These are phyloP conservation scores for Chiloscyllium plagiosum DNA, from an alignment of 2,113 vertebrate genomes.

Conservation along the genomic window DNA sequence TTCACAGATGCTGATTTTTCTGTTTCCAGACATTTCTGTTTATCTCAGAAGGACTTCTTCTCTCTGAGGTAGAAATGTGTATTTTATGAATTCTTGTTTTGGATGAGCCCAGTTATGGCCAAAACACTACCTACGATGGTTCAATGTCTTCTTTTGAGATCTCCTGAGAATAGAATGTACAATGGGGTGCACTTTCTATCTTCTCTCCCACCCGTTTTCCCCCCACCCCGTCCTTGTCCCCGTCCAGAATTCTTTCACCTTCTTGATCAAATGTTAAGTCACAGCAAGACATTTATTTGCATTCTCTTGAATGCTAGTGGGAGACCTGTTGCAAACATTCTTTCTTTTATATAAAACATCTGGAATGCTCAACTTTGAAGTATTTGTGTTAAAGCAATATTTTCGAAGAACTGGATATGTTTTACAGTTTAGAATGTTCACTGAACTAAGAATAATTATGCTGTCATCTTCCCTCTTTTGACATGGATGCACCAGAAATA, in stretches of 20 bases:
- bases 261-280: background rate
- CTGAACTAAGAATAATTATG: background rate
- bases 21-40: background rate
- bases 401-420: background rate
- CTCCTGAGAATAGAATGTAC: background rate
- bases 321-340: background rate
- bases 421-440: background rate
- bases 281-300: background rate
- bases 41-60: background rate
- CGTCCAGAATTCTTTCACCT: background rate
- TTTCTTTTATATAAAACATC: background rate
- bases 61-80: background rate
- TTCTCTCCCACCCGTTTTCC: background rate
- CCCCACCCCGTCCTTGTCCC: background rate
- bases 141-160: background rate
- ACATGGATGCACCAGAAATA: background rate
- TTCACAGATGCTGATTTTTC: background rate
- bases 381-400: background rate
- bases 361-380: background rate
- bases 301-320: background rate
- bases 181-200: background rate
- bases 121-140: background rate
- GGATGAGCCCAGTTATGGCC: background rate
- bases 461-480: background rate
- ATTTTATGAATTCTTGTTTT: background rate